Conservation (phyloP, 2,113 vertebrate genomes). For the Xiphophorus hellerii region DNA sequence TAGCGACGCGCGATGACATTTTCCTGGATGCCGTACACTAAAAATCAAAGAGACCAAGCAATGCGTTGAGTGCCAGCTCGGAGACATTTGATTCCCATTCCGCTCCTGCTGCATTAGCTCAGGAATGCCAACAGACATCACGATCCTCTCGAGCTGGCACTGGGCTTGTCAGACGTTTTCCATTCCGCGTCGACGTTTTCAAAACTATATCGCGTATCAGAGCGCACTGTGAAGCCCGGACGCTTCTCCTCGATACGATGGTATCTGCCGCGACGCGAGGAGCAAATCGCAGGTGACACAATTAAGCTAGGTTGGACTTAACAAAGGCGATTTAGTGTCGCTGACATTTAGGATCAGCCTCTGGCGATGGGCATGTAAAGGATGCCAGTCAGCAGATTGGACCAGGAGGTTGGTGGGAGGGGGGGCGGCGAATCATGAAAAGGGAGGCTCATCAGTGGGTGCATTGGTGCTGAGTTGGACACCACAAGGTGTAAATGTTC, state of each 20-base stretch:
- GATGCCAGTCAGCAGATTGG: constrained; percentile 92
- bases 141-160: constrained; percentile 61
- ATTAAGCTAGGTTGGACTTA: constrained; percentile 75
- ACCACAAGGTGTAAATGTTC: constrained; percentile 9
- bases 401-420: constrained; percentile 20
- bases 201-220: constrained; percentile 38
- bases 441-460: constrained; percentile 25
- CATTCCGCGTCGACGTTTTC: constrained; percentile 69
- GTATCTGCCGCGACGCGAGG: constrained; percentile 48
- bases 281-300: constrained; percentile 73
- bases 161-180: constrained; percentile 61
- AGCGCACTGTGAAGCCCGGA: constrained; percentile 39
- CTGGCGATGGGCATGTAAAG: constrained; percentile 90
- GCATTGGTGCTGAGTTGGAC: constrained; percentile 7
- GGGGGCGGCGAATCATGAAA: neutral
- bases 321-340: constrained; percentile 82
- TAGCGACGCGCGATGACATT: constrained; percentile 69
- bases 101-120: constrained; percentile 66
- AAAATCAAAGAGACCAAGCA: constrained; percentile 77
- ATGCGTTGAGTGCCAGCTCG: constrained; percentile 70
- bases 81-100: constrained; percentile 77
- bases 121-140: constrained; percentile 72
- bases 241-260: constrained; percentile 42
- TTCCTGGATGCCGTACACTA: constrained; percentile 71
- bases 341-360: constrained; percentile 95